Evolutionary conservation across 2,113 vertebrate genomes (phyloP), one percentile per base, ranked within the genome.

Genomic region (Fulmarus glacialis): DNA sequence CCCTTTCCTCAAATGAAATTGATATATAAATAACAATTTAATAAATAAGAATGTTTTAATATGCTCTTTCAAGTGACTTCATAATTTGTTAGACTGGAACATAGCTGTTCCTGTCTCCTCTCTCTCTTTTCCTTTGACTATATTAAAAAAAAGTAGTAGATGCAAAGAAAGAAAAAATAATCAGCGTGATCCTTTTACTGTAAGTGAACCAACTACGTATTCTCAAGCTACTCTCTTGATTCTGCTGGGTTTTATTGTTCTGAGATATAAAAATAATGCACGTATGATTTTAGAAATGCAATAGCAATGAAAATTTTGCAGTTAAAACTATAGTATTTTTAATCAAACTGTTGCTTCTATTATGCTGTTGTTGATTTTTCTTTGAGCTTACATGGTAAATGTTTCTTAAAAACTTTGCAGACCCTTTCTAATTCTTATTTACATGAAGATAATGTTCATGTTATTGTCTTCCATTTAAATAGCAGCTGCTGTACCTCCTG

Each of bases 11-110:
- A 73, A 79, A 87, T 83, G 86, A 92, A 95, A 60, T 22, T 43
- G 22, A 74, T 86, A 27, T 64, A 93, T 66, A 94, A 87, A 96
- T 66, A 94, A 64, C 53, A 91, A 62, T 34, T 75, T 96, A 47
- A 68, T 42, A 84, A 60, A 95, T 87, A 89, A 89, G 87, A 89
- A 50, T 67, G 15, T 75, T 59, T 72, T 29, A 52, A 24, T 55
- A 64, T 53, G 48, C 27, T 68, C 56, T 89, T 74, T 92, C 70
- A 81, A 71, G 36, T 78, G 60, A 20, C 23, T 80, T n/a, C 19
- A 19, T 43, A 20, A 77, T 64, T 83, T 70, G 9, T 62, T 84
- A 81, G n/a, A 47, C 34, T 45, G 48, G 47, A 19, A 63, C 27
- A 32, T 4, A 34, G 15, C 17, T 87, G 23, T 29, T 82, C 11